Conservation (phyloP, 2,888 invertebrate genomes). For the Tenthredo livida region DNA sequence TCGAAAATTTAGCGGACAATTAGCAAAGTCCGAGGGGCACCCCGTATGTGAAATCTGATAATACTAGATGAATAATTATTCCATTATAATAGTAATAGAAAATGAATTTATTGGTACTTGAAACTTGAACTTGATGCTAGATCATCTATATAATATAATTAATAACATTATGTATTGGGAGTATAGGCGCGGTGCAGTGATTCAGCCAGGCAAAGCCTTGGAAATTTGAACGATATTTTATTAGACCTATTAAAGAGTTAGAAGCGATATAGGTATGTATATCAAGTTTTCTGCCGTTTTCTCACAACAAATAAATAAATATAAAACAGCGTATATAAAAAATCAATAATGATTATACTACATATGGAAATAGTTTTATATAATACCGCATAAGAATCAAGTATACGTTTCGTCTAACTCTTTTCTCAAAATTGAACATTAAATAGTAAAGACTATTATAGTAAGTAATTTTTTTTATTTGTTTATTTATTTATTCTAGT, state of each 20-base stretch:
- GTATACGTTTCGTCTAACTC: neutral
- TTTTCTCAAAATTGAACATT: neutral
- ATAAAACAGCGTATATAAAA: too few species aligned
- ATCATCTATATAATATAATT: conserved; percentile 24
- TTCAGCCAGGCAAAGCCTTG: conserved; percentile 52
- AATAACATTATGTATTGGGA: conserved; percentile 5
- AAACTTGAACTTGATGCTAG: conserved; percentile 50
- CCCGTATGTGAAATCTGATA: neutral
- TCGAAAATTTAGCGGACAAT: neutral
- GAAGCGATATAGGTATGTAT: conserved; percentile 36
- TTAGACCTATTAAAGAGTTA: neutral
- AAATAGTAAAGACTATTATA: too few species aligned
- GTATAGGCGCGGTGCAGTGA: conserved; percentile 51
- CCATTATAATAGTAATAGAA: neutral
- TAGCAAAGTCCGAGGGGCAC: neutral
- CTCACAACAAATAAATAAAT: conserved; percentile 12
- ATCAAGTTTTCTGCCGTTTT: conserved; percentile 45
- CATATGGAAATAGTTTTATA: neutral
- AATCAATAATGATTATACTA: neutral
- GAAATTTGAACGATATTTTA: conserved; percentile 38
- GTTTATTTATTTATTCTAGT: neutral
- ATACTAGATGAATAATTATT: neutral
- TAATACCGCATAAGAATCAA: neutral
- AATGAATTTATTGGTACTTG: conserved; percentile 17
- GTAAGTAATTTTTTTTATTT: neutral